Conservation (phyloP, 2,888 invertebrate genomes). For the Thecophora atra region DNA sequence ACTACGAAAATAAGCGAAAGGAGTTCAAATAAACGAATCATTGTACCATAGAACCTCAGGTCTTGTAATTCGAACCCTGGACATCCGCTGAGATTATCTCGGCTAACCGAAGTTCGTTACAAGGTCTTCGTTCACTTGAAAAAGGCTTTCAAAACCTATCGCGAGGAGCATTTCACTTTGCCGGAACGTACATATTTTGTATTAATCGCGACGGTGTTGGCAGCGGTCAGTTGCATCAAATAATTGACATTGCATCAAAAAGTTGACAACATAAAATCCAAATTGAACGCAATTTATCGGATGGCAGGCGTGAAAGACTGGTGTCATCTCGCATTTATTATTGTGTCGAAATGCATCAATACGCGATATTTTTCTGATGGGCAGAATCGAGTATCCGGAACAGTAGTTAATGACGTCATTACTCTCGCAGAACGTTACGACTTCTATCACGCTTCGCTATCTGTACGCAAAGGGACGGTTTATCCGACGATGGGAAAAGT, state of each 20-base stretch:
- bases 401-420: slow-evolving; percentile 85
- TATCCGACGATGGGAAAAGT: slow-evolving; percentile 83
- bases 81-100: no score
- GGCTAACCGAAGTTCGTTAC: no score
- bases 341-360: slow-evolving; percentile 93
- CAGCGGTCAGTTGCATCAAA: slow-evolving; percentile 86
- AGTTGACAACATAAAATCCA: slow-evolving; percentile 71
- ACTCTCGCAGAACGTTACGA: slow-evolving; percentile 87
- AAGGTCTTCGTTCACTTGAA: slow-evolving; percentile 74
- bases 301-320: slow-evolving; percentile 61
- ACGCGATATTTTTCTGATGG: slow-evolving; percentile 73
- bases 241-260: slow-evolving; percentile 82
- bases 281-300: slow-evolving; percentile 69
- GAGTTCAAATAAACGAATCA: no score
- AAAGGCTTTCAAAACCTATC: slow-evolving; percentile 58
- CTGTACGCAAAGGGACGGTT: slow-evolving; percentile 88
- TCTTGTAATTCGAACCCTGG: no score
- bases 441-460: slow-evolving; percentile 89
- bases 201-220: slow-evolving; percentile 95
- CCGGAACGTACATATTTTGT: slow-evolving; percentile 84
- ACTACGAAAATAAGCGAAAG: no score
- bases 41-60: no score
- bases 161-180: slow-evolving; percentile 59
- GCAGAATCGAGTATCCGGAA: slow-evolving; percentile 84
- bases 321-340: slow-evolving; percentile 75